A percentile compares a stretch with the other conserved stretches of the same genome.
Evolutionary conservation across 2,113 vertebrate genomes (phyloP).

Genomic region (Amblyornis subalaris): DNA sequence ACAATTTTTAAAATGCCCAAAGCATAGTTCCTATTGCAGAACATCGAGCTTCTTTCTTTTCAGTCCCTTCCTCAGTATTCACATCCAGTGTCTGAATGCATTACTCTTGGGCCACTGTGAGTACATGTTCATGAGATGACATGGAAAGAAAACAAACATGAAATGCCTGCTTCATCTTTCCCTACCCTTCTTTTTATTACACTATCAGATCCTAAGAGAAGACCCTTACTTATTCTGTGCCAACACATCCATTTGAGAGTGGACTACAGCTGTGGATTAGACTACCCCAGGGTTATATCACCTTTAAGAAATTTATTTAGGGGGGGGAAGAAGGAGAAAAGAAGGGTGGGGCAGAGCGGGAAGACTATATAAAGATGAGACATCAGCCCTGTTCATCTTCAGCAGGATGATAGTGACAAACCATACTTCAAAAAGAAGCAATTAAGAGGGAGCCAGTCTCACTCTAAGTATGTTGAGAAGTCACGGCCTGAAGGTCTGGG

Average conservation of each 20-base stretch:
- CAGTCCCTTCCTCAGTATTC: background rate
- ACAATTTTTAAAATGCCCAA: background rate
- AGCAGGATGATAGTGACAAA: background rate
- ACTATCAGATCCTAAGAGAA: background rate
- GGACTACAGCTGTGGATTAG: background rate
- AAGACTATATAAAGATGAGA: background rate
- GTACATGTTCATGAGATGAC: background rate
- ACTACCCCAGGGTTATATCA: background rate
- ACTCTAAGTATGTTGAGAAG: background rate
- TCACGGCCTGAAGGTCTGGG: background rate
- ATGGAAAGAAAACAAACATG: background rate
- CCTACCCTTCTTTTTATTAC: background rate
- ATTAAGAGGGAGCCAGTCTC: background rate
- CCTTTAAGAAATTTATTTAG: background rate
- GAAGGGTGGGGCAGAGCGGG: background rate
- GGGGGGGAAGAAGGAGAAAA: background rate
- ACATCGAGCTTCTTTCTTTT: background rate
- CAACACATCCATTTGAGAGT: background rate
- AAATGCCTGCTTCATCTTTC: background rate
- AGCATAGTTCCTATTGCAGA: background rate
- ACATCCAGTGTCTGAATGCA: background rate
- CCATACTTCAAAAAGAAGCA: background rate
- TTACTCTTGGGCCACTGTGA: background rate
- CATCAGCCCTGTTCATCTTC: background rate
- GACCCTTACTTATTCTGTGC: background rate